Evolutionary conservation across 2,113 vertebrate species (phyloP), one percentile per base, ranked within the genome.

Genomic region (Apteryx owenii): DNA sequence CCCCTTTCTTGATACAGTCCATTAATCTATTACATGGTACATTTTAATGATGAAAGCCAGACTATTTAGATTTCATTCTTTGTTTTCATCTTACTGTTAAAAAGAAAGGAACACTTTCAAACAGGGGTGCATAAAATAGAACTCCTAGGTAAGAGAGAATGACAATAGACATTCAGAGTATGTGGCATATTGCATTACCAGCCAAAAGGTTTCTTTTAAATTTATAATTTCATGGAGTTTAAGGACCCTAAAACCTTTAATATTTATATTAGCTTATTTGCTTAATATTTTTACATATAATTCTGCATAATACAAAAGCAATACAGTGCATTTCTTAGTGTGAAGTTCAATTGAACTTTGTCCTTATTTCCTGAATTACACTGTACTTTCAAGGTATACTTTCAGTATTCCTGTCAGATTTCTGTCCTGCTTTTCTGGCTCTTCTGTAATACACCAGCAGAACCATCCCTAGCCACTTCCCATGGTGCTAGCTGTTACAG

Each of bases 151-250:
- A 6, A 38, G 77, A 56, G 36, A 71, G 48, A 46, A 77, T 7
- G 69, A 38, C 75, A 85, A 69, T 77, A 44, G 85, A 73, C 36
- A 48, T 20, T 50, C 79, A 12, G 85, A 94, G 90, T 29, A 5
- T 15, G 62, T 51, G 77, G 61, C 64, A 75, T 56, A 56, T 51
- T 12, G 3, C 60, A 62, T 86, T 91, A 40, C 28, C 58, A 85
- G 64, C 53, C 65, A 78, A 90, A 70, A 44, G 19, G 7, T 4
- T 91, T 65, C 79, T 62, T 71, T 42, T 76, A 72, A 44, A 50
- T 77, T 86, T 62, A 29, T n/a, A 14, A 89, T 95, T 94, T 89
- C 92, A 81, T 42, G 71, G 93, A 53, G 22, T 75, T 86, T 64
- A 81, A 65, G 88, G 69, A 33, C 54, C 61, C 7, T 48, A 68